Percentiles rank a stretch among this genome's conserved stretches.
Conservation (phyloP, 2,797 vertebrate species). For the Gobio occitaniae region DNA sequence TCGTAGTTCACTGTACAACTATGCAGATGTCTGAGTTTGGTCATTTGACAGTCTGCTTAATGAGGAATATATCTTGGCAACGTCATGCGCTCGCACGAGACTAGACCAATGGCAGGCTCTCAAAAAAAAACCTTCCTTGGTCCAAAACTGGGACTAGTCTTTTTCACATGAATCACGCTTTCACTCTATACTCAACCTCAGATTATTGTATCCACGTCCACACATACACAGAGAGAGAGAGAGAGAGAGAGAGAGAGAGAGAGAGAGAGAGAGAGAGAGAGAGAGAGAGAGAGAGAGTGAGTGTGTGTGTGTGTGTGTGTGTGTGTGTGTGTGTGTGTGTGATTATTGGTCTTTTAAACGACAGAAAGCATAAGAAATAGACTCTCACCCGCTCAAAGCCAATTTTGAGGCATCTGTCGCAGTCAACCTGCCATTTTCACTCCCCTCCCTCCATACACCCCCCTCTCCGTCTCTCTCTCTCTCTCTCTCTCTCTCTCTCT, state of each 20-base stretch:
- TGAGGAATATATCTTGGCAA: slow-evolving; percentile 31
- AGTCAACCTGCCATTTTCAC: slow-evolving; percentile 46
- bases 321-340: too few relatives aligned
- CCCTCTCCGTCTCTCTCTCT: slow-evolving; percentile 37
- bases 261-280: too few relatives aligned
- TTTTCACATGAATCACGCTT: slow-evolving; percentile 13
- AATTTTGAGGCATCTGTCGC: slow-evolving; percentile 55
- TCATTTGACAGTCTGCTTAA: slow-evolving; percentile 41
- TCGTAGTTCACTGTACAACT: slow-evolving; percentile 68
- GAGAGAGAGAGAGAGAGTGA: too few relatives aligned
- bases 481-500: slow-evolving; percentile 38
- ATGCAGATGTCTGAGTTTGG: slow-evolving; percentile 29
- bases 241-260: too few relatives aligned
- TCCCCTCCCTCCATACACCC: slow-evolving; percentile 42
- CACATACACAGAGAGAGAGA: background rate
- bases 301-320: too few relatives aligned
- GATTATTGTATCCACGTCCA: slow-evolving; percentile 9
- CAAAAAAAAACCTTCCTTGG: background rate
- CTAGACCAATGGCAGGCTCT: slow-evolving; percentile 2
- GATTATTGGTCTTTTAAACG: slow-evolving; percentile 27
- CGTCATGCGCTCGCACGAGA: background rate
- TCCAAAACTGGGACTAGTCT: slow-evolving; percentile 11
- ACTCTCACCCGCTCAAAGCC: slow-evolving; percentile 39
- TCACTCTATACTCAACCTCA: background rate
- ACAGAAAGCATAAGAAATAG: slow-evolving; percentile 50